These are phyloP conservation scores for Sakesphorus luctuosus DNA, from an alignment of 2,113 vertebrate species.

Conservation along the genomic window DNA sequence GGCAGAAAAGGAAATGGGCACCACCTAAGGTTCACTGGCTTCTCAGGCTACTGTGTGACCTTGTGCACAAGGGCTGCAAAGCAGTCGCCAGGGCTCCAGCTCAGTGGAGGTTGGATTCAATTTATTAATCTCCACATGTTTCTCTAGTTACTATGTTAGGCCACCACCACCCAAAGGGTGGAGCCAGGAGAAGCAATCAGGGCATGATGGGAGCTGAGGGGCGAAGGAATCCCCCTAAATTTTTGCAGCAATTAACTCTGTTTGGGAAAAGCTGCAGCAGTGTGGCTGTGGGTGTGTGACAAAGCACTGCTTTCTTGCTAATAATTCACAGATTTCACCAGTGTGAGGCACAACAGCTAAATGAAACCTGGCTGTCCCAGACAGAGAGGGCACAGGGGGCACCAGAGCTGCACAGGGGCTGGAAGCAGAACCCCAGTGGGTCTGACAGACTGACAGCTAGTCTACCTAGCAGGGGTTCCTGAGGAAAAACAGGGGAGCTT, in stretches of 20 bases:
- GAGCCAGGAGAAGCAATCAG: neutral
- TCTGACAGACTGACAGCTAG: neutral
- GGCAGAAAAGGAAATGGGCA: neutral
- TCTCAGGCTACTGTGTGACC: neutral
- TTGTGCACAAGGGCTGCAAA: neutral
- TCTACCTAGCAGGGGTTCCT: fast-evolving
- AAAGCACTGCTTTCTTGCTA: neutral
- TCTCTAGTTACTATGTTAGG: neutral
- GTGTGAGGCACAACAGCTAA: neutral
- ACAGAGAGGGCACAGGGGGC: fast-evolving
- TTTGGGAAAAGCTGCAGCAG: neutral
- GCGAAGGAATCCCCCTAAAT: neutral
- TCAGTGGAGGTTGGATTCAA: neutral
- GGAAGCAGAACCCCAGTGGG: fast-evolving
- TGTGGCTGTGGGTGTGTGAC: fast-evolving
- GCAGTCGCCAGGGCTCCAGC: neutral
- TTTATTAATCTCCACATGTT: neutral
- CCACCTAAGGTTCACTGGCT: neutral
- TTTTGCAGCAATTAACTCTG: neutral
- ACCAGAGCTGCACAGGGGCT: fast-evolving
- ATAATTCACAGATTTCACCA: neutral
- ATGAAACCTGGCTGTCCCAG: neutral
- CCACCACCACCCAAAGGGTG: neutral
- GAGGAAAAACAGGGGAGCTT: neutral
- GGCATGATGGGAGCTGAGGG: neutral